phyloP scores from a whole-genome alignment of 2,113 vertebrate species.

The Rhinopomastus cyanomelas region DNA sequence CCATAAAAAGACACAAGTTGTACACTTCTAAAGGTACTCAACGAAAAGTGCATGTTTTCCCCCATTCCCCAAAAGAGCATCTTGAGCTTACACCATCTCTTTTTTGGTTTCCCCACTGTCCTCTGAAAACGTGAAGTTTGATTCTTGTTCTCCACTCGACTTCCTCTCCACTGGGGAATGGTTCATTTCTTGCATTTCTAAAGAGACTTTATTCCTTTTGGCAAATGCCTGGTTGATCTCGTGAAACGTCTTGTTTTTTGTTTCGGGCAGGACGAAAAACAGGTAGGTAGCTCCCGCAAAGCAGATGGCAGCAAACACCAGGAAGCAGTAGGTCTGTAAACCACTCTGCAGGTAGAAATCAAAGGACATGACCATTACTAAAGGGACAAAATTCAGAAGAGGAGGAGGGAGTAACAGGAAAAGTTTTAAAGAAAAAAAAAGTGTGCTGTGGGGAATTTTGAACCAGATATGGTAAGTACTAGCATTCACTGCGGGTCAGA shows the following conservation, averaged over 20 bases:
- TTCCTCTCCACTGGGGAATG: not conserved
- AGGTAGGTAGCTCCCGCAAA: slow-evolving; percentile 80
- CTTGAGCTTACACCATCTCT: slow-evolving; percentile 1
- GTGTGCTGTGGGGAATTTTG: not conserved
- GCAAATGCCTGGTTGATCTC: slow-evolving; percentile 91
- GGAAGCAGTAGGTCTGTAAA: slow-evolving; percentile 86
- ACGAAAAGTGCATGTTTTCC: not conserved
- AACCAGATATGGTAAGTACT: not conserved
- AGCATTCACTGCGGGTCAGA: not conserved
- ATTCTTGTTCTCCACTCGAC: slow-evolving; percentile 7
- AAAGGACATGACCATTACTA: not conserved
- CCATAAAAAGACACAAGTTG: not conserved
- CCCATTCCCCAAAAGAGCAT: not conserved
- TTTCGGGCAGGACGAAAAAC: slow-evolving; percentile 89
- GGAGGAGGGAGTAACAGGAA: not conserved
- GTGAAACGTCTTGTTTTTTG: slow-evolving; percentile 90
- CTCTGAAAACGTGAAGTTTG: not conserved
- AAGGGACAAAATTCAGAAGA: not conserved
- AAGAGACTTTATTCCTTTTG: slow-evolving; percentile 82
- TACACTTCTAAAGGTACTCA: not conserved
- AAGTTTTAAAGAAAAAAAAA: not conserved
- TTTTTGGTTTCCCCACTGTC: slow-evolving; percentile 24
- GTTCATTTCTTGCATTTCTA: slow-evolving; percentile 71
- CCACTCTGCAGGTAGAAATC: slow-evolving; percentile 72
- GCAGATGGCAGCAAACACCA: slow-evolving; percentile 87